These are phyloP conservation scores for Nannoperca obscura DNA, from an alignment of 2,797 vertebrate species.

Conservation along the genomic window DNA sequence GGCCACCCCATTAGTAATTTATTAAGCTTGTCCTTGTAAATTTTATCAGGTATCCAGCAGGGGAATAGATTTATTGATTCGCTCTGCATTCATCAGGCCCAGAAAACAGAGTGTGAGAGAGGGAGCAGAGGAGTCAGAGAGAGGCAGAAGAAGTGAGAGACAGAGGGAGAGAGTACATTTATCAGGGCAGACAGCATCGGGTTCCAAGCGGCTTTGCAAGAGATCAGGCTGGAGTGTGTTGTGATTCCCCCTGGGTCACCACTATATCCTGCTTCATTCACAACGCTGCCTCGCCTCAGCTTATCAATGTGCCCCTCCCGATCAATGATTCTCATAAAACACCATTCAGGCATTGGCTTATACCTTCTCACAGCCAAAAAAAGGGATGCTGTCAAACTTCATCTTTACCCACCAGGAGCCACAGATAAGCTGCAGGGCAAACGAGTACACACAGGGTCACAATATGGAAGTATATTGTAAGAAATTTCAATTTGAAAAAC, in stretches of 20 bases:
- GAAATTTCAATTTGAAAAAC: constrained; percentile 53
- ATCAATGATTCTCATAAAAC: constrained; percentile 82
- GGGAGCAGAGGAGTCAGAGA: constrained; percentile 54
- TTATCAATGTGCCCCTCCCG: constrained; percentile 69
- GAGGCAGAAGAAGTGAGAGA: constrained; percentile 51
- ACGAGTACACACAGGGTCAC: constrained; percentile 51
- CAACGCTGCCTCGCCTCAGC: constrained; percentile 68
- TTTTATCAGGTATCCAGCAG: constrained; percentile 82
- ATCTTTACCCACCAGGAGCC: constrained; percentile 59
- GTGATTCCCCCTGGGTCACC: constrained; percentile 83
- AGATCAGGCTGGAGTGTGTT: constrained; percentile 79
- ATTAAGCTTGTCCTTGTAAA: constrained; percentile 85
- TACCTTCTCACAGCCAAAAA: constrained; percentile 49
- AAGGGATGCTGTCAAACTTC: constrained; percentile 65
- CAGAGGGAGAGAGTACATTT: constrained; percentile 70
- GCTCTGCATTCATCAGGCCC: constrained; percentile 78
- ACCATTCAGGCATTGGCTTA: constrained; percentile 67
- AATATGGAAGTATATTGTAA: constrained; percentile 33
- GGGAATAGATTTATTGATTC: constrained; percentile 84
- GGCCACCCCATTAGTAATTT: constrained; percentile 85
- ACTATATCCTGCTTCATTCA: constrained; percentile 80
- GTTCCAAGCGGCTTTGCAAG: constrained; percentile 75
- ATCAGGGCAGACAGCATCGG: constrained; percentile 74
- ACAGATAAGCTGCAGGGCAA: constrained; percentile 60
- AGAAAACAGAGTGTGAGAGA: constrained; percentile 66